These are phyloP conservation scores for Copidosoma floridanum DNA, from an alignment of 1,140 invertebrate species.

Conservation along the genomic window DNA sequence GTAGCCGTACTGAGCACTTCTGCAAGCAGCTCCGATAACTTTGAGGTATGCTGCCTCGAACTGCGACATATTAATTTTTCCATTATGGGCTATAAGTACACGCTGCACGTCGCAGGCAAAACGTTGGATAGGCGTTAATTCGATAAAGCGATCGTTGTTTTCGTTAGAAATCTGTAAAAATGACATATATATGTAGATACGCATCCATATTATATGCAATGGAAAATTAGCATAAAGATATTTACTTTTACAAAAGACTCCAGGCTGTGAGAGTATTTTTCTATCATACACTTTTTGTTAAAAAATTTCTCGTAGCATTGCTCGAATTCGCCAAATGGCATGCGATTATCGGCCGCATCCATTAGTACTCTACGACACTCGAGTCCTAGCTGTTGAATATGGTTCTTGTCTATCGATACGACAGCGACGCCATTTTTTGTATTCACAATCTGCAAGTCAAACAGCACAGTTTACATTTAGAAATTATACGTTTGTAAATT, in stretches of 20 bases:
- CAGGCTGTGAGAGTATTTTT: constrained; percentile 56
- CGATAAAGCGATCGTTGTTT: constrained; percentile 51
- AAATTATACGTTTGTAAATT: too few species aligned
- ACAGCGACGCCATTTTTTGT: constrained; percentile 43
- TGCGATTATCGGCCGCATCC: constrained; percentile 56
- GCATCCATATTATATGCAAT: too few species aligned
- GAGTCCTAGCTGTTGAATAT: constrained; percentile 52
- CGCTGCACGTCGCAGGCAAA: constrained; percentile 62
- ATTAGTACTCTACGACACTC: constrained; percentile 61
- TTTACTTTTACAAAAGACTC: constrained; percentile 57
- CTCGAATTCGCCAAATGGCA: constrained; percentile 56
- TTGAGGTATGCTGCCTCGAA: constrained; percentile 61
- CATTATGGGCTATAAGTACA: constrained; percentile 58
- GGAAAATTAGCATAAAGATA: constrained; percentile 30
- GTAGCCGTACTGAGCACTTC: constrained; percentile 61
- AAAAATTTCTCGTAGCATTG: constrained; percentile 55
- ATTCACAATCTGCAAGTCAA: constrained; percentile 42
- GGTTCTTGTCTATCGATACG: constrained; percentile 50
- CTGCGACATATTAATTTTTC: constrained; percentile 56
- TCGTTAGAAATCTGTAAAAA: constrained; percentile 39
- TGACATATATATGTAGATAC: neutral
- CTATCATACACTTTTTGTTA: constrained; percentile 52
- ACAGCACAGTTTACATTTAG: neutral
- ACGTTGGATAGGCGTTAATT: constrained; percentile 59
- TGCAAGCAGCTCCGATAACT: constrained; percentile 58